Evolutionary conservation across 2,888 invertebrate genomes (phyloP), one percentile per base, ranked within the genome.

Genomic region (Drosophila pullipes): DNA sequence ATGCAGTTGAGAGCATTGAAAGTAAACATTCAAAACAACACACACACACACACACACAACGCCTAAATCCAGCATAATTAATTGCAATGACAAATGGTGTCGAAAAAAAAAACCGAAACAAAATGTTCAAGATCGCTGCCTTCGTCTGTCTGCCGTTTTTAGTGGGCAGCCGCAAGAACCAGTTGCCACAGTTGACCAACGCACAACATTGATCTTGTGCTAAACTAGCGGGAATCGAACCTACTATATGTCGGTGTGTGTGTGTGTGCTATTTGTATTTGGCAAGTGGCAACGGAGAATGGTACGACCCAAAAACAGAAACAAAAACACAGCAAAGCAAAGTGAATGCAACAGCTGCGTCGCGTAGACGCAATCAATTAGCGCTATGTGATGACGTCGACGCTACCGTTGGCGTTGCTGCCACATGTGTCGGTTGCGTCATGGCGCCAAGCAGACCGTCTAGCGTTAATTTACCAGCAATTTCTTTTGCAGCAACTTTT

Each of bases 131-230:
- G 91, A 90, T 90, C 85, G 89, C 66, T 82, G 82, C 69, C 63
- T 67, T 75, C 86, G 82, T 89, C 85, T 78, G 89, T 82, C 89
- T 78, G 89, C 82, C 25, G 25, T 25, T 25, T 25, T 25, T 25
- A 25, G 25, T 25, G 25, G 25, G 25, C 25, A 25, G 25, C 25
- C 9, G 59, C 63, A 53, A 89, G 87, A 90, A 90, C 89, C 87
- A 73, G 87, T 90, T 88, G 69, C 41, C 3, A 54, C 3, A 58
- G 58, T 69, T 82, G 79, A 72, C 76, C 83, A 85, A 66, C 53
- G 69, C 74, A 75, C 82, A 89, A 74, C 91, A 89, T 89, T 90
- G 90, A 90, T 89, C 90, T 90, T 90, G 91, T 90, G 83, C 90
- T 85, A 85, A 82, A 58, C 76, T 59, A 68, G 72, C 52, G 71